Conservation (phyloP, 2,888 invertebrate genomes). For the Cynaeus angustus region DNA sequence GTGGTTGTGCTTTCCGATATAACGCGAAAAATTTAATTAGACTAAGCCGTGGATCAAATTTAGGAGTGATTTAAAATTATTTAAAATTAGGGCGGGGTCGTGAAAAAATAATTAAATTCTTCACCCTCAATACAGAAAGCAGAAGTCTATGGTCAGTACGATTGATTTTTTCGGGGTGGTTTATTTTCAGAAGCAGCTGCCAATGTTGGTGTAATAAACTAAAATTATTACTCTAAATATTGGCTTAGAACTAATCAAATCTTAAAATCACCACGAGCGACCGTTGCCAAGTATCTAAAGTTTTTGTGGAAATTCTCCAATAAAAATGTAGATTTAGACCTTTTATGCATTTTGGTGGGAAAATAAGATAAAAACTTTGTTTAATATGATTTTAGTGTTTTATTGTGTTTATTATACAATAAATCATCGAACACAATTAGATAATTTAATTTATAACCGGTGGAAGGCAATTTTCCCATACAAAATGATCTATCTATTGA, state of each 20-base stretch:
- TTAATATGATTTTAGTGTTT: background rate
- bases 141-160: background rate
- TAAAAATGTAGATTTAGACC: background rate
- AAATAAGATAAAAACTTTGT: background rate
- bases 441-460: background rate
- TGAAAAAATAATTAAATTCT: too few species aligned
- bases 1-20: too few species aligned
- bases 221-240: background rate
- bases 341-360: background rate
- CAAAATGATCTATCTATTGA: constrained; percentile 10
- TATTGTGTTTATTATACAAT: background rate
- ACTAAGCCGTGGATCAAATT: too few species aligned
- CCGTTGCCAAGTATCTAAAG: background rate
- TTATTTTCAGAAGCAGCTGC: background rate
- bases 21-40: too few species aligned
- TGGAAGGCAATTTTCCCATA: background rate
- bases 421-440: background rate
- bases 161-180: background rate
- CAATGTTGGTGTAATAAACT: background rate
- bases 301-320: background rate
- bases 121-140: too few species aligned
- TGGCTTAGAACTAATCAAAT: background rate
- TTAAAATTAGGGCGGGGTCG: too few species aligned
- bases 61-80: too few species aligned
- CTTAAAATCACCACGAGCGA: background rate